phyloP scores from a whole-genome alignment of 2,113 vertebrate genomes.

The Dasyornis broadbenti region DNA sequence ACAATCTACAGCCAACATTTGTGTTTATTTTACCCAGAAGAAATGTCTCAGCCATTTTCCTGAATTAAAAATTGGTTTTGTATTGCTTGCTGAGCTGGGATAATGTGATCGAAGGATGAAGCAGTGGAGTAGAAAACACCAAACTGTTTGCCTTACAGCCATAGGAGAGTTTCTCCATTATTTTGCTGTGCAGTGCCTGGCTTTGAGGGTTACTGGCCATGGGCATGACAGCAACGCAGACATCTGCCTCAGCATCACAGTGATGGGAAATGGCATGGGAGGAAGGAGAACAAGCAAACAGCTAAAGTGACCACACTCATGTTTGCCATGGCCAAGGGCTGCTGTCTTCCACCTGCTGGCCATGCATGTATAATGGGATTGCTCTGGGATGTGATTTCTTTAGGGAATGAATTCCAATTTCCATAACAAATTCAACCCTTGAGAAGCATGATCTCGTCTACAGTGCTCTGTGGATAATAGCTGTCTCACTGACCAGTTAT shows the following conservation, averaged over 20 bases:
- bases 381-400: neutral
- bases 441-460: neutral
- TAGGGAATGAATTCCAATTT: neutral
- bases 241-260: neutral
- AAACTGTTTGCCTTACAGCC: fast-evolving
- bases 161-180: neutral
- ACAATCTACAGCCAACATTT: neutral
- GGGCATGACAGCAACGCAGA: fast-evolving
- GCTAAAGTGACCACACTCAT: neutral
- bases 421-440: neutral
- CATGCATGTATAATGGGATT: neutral
- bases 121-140: neutral
- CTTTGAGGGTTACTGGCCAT: neutral
- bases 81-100: neutral
- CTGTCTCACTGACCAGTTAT: neutral
- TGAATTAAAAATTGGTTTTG: neutral
- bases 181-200: neutral
- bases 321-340: neutral
- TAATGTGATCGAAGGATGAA: neutral
- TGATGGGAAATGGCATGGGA: fast-evolving
- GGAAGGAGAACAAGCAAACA: neutral
- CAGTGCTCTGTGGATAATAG: neutral
- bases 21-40: neutral
- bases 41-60: neutral
- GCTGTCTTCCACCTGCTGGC: neutral